Evolutionary conservation across 2,113 vertebrate genomes (phyloP).

Genomic region (Hypomesus transpacificus): DNA sequence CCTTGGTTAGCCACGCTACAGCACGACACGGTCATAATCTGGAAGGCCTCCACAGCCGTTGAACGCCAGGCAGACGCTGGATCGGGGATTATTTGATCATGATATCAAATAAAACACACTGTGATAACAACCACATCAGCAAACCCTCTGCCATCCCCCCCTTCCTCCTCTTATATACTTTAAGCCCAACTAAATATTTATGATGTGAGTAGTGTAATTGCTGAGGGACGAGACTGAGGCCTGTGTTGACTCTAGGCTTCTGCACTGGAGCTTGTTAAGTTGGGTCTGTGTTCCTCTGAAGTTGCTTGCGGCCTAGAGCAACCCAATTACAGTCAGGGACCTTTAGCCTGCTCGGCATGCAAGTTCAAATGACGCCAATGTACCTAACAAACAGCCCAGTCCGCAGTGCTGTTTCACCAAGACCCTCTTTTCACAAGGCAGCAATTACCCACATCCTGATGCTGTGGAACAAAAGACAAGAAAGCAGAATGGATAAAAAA

Average conservation of each 20-base stretch:
- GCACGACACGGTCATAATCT: too few species aligned
- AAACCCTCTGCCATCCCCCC: background rate
- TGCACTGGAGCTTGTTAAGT: background rate
- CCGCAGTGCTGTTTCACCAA: conserved; percentile 12
- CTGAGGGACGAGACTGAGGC: background rate
- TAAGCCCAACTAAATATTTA: conserved; percentile 18
- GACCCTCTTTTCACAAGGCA: conserved; percentile 28
- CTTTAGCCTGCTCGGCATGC: conserved; percentile 8
- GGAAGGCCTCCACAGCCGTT: too few species aligned
- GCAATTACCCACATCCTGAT: conserved; percentile 16
- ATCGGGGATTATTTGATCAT: conserved; percentile 2
- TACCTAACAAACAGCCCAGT: conserved; percentile 29
- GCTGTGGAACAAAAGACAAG: too few species aligned
- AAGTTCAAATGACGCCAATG: conserved; percentile 44
- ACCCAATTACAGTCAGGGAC: conserved; percentile 38
- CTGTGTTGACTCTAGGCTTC: conserved; percentile 14
- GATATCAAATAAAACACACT: background rate
- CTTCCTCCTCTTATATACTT: background rate
- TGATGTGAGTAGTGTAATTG: conserved; percentile 16
- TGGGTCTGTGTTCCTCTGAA: conserved; percentile 28
- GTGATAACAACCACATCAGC: conserved; percentile 3
- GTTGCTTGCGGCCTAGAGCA: conserved; percentile 28
- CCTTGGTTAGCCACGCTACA: too few species aligned
- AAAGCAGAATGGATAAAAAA: too few species aligned
- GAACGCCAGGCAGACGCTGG: too few species aligned